Evolutionary conservation across 1,140 invertebrate genomes (phyloP), one percentile per base, ranked within the genome.

Genomic region (Ips typographus): DNA sequence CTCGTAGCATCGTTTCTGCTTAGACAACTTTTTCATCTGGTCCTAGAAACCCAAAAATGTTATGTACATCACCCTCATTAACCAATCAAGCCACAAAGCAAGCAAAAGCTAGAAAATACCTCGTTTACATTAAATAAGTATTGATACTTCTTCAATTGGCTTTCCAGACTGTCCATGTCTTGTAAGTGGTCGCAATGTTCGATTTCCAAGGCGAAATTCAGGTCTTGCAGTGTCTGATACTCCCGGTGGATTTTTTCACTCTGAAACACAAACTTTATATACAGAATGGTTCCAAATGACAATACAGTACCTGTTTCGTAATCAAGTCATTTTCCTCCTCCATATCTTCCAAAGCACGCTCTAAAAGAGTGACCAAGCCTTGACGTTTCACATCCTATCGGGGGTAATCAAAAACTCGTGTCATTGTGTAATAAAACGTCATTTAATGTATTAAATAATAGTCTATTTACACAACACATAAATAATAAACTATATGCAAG

Each of bases 141-240:
- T 71, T 78, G 73, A 71, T 80, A 78, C 59, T 80, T 79, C 42
- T 72, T 51, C 40, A 80, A 62, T 47, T 74, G 73, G 40, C 68
- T 68, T 66, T 80, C 79, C 44, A 78, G 70, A 38, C 74, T 70
- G 38, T 75, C 72, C 22, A 77, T 61, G 61, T 79, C 77, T 62
- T 78, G 76, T 6, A 77, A 61, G 57, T 58, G 72, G 40, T 78
- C 73, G 44, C 77, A 78, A 57, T 78, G 73, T 40, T 75, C 75
- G n/a, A 78, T 65, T 73, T 79, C 78, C 22, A 79, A 63, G 36
- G 73, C 58, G 43, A 77, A 73, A 53, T 75, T 77, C 7, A 72
- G 57, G 36, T 80, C 79, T 63, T 73, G 72, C 4, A 79, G 60
- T 41, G 71, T 60, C 51, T 78, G 70, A 43, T 76, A 71, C 57